These are phyloP conservation scores for Ischnus inquisitorius DNA, from an alignment of 2,888 invertebrate species.

Conservation along the genomic window DNA sequence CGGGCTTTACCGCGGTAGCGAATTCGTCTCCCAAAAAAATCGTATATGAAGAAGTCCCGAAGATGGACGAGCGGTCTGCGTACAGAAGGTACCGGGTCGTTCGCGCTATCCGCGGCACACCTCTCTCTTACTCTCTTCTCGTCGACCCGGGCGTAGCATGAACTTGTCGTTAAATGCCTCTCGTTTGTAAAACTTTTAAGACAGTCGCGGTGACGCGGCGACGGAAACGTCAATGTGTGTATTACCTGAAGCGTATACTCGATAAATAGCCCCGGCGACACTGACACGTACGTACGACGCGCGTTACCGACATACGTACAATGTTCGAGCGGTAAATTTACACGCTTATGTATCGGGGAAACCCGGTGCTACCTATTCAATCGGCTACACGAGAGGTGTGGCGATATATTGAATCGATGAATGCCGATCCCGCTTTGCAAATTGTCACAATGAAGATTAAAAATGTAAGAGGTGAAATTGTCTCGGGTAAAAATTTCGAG, in stretches of 20 bases:
- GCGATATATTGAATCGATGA: slow-evolving; percentile 30
- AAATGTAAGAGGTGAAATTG: too few relatives aligned
- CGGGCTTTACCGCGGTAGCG: slow-evolving; percentile 8
- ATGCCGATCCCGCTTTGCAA: too few relatives aligned
- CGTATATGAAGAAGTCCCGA: slow-evolving; percentile 25
- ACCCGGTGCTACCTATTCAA: slow-evolving; percentile 10
- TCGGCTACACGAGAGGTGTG: slow-evolving; percentile 21
- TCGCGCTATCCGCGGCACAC: not conserved
- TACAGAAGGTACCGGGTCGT: not conserved
- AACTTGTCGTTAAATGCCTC: slow-evolving; percentile 28
- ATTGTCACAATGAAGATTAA: too few relatives aligned
- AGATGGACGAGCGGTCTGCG: not conserved
- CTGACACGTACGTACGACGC: too few relatives aligned
- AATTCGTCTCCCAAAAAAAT: slow-evolving; percentile 14
- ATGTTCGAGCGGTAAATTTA: too few relatives aligned
- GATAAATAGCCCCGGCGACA: slow-evolving; percentile 2
- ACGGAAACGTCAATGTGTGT: slow-evolving; percentile 20
- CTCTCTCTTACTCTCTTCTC: not conserved
- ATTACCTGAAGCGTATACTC: slow-evolving; percentile 13
- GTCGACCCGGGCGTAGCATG: not conserved
- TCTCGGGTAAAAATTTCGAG: too few relatives aligned
- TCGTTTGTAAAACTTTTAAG: slow-evolving; percentile 8
- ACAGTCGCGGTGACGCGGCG: slow-evolving; percentile 11
- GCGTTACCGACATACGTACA: too few relatives aligned
- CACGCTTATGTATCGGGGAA: too few relatives aligned